A percentile compares a stretch with the other conserved stretches of the same genome.
These are phyloP conservation scores for Ctenodactylus gundi DNA, from an alignment of 2,113 vertebrate genomes.

Conservation along the genomic window DNA sequence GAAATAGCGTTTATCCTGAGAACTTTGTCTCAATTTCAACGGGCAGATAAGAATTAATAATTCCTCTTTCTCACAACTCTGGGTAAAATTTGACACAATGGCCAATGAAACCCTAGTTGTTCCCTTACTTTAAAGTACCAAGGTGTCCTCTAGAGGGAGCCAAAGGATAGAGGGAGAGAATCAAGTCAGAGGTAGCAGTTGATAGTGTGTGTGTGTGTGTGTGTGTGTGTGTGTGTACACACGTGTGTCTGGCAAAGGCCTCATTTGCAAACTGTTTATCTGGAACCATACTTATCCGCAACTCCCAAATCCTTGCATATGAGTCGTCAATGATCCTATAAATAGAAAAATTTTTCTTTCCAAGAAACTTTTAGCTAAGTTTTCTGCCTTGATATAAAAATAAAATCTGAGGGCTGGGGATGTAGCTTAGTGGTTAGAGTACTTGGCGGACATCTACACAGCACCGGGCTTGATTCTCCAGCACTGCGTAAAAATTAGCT, in stretches of 20 bases:
- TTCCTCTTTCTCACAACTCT: background rate
- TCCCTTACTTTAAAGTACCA: background rate
- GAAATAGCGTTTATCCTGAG: background rate
- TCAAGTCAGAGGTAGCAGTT: accelerated
- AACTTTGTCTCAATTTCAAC: background rate
- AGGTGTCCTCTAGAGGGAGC: conserved; percentile 57
- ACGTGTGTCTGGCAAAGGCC: too few species aligned
- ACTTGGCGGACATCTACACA: too few species aligned
- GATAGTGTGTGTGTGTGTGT: too few species aligned
- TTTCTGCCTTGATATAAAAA: background rate
- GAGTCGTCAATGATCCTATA: background rate
- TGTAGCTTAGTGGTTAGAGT: too few species aligned
- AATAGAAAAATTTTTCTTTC: background rate
- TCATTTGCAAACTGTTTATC: background rate
- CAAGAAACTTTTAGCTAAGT: background rate
- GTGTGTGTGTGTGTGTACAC: too few species aligned
- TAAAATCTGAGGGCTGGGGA: too few species aligned
- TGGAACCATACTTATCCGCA: background rate
- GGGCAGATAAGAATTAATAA: background rate
- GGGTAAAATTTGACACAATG: background rate
- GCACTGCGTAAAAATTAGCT: too few species aligned
- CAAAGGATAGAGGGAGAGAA: background rate
- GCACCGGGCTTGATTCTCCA: too few species aligned
- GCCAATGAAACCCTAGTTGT: background rate
- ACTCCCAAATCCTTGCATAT: background rate